These are phyloP conservation scores for Phragmatobia fuliginosa DNA, from an alignment of 2,888 invertebrate species.

Conservation along the genomic window DNA sequence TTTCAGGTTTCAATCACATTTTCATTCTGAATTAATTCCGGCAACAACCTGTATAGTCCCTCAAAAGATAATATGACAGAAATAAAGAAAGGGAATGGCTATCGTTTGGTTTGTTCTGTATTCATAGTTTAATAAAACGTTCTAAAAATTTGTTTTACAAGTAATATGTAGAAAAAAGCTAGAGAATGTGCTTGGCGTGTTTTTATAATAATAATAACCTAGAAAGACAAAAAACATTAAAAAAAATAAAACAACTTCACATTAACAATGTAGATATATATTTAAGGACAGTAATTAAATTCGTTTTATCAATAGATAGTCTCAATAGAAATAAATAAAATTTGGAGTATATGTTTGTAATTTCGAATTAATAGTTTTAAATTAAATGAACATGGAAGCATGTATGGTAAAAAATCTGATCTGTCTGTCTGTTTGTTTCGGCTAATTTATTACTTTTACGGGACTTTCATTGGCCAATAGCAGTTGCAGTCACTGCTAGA, in stretches of 20 bases:
- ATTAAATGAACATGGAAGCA: no score
- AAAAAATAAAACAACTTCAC: slow-evolving; percentile 38
- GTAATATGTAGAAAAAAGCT: slow-evolving; percentile 36
- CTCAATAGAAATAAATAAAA: neutral
- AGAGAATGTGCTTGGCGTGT: slow-evolving; percentile 42
- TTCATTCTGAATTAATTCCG: no score
- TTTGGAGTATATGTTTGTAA: neutral
- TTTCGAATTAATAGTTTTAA: no score
- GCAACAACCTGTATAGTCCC: no score
- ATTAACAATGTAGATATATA: slow-evolving; percentile 27
- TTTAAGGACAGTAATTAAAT: slow-evolving; percentile 23
- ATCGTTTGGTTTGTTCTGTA: neutral
- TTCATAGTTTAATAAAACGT: neutral
- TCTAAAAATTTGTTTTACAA: neutral
- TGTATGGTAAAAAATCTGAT: no score
- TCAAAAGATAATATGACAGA: no score
- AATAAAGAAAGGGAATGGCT: neutral
- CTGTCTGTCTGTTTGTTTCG: no score
- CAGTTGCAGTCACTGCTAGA: no score
- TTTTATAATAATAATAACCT: slow-evolving; percentile 20
- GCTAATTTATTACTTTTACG: no score
- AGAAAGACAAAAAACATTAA: slow-evolving; percentile 27
- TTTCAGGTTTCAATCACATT: no score
- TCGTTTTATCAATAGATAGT: slow-evolving; percentile 1
- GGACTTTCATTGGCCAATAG: no score